phyloP scores from a whole-genome alignment of 2,888 invertebrate species.

The Cerastis rubricosa region DNA sequence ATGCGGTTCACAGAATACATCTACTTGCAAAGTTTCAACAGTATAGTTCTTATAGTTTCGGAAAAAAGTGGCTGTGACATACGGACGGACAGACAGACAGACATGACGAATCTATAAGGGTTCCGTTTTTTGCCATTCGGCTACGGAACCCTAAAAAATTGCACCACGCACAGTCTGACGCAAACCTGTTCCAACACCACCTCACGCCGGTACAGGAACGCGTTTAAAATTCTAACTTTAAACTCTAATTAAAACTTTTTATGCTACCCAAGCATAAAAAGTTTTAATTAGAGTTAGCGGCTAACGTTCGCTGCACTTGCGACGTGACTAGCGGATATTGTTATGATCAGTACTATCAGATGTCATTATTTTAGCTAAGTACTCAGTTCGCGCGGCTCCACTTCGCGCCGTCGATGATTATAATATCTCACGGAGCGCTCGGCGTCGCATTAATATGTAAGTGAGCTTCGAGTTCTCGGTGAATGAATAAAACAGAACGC shows the following conservation, averaged over 20 bases:
- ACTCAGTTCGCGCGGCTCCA: background rate
- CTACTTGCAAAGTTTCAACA: too few species aligned
- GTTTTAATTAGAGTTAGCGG: background rate
- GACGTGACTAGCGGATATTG: too few species aligned
- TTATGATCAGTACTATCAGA: background rate
- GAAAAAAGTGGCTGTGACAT: too few species aligned
- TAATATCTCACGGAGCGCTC: slow-evolving; percentile 50
- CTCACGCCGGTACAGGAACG: background rate
- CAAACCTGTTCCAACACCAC: background rate
- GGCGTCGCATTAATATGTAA: slow-evolving; percentile 64
- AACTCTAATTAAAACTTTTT: slow-evolving; percentile 7
- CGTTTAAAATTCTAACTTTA: background rate
- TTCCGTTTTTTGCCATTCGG: too few species aligned
- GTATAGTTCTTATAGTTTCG: too few species aligned
- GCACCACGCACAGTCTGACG: background rate
- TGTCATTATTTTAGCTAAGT: background rate
- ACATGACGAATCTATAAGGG: too few species aligned
- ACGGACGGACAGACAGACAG: too few species aligned
- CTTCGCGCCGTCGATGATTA: slow-evolving; percentile 32
- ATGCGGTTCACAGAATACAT: too few species aligned
- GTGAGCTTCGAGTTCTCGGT: slow-evolving; percentile 51
- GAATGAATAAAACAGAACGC: slow-evolving; percentile 69
- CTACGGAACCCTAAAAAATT: too few species aligned
- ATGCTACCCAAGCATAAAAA: too few species aligned
- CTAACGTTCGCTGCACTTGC: background rate